phyloP scores from a whole-genome alignment of 2,888 invertebrate species.

The Sminthurides aquaticus region DNA sequence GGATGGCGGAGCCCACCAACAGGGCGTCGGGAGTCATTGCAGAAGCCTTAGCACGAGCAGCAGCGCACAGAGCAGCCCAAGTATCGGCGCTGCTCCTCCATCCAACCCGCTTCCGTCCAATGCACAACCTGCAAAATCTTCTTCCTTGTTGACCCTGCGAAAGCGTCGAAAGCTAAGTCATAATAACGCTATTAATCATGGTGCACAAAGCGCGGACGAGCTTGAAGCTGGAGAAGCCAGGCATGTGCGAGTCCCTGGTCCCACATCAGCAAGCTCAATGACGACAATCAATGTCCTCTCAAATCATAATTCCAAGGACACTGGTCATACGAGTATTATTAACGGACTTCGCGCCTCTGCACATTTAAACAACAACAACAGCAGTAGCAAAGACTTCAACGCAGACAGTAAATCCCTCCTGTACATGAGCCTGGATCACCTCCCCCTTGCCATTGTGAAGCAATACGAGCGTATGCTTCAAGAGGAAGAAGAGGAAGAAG shows the following conservation, averaged over 20 bases:
- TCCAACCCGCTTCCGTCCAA: too few relatives aligned
- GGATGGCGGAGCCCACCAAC: slow-evolving; percentile 13
- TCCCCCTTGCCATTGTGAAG: slow-evolving; percentile 41
- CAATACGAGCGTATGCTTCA: slow-evolving; percentile 42
- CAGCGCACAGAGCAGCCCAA: slow-evolving; percentile 8
- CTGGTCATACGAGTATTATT: neutral
- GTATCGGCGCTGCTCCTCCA: neutral
- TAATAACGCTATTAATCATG: too few relatives aligned
- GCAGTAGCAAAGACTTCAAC: slow-evolving; percentile 12
- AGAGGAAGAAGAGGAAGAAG: slow-evolving; percentile 25
- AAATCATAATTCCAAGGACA: neutral
- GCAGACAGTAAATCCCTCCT: slow-evolving; percentile 41
- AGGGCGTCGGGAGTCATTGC: neutral
- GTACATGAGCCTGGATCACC: slow-evolving; percentile 41
- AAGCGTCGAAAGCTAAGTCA: slow-evolving; percentile 23
- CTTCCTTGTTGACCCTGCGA: slow-evolving; percentile 3
- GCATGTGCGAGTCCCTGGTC: neutral
- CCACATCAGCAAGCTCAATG: neutral
- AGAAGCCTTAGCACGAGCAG: slow-evolving; percentile 10
- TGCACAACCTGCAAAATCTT: too few relatives aligned
- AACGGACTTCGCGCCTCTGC: too few relatives aligned
- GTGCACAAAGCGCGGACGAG: neutral
- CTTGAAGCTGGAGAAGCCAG: neutral
- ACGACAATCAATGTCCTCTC: neutral
- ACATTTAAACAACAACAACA: neutral